Evolutionary conservation across 2,797 vertebrate genomes (phyloP), one percentile per base, ranked within the genome.

Genomic region (Anisognathus igniventris): DNA sequence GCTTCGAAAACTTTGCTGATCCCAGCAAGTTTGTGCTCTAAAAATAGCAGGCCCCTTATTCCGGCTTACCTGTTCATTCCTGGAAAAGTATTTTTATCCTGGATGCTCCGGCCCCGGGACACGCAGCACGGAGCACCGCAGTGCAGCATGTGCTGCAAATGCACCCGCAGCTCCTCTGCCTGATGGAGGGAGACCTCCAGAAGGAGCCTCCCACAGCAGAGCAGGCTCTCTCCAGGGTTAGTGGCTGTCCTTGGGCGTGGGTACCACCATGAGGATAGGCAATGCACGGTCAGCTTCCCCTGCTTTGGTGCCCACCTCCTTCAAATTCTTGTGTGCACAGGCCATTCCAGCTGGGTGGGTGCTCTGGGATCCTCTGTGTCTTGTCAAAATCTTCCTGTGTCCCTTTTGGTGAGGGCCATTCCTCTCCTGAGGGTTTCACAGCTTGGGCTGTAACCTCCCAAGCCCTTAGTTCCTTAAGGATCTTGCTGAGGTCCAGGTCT

Each of bases 71-170:
- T 93, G 54, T 47, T 75, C 76, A 40, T 83, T 50, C 19, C 60
- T 3, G 39, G 44, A 39, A 27, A 60, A 66, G 25, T 31, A 21
- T 79, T 90, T 93, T 77, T 73, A 65, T 86, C 75, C 75, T 25
- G 58, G 30, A 72, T 78, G 47, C 62, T 68, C 27, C 18, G 58
- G 16, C 64, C 19, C 62, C 0, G 1, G n/a, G 60, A 53, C 12
- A 9, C 0, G 1, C 16, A n/a, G 27, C 25, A 9, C 0, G 1
- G 12, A 37, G 30, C 28, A 10, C 75, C 0, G 7, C 88, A 57
- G 33, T n/a, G 51, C 61, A 93, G 24, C 2, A 0, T 16, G 28
- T 39, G 28, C 57, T 48, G 10, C 4, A 61, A 71, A 54, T 25
- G 16, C 14, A 45, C 11, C 17, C 0, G 0, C 25, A 23, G 33